Evolutionary conservation across 2,113 vertebrate genomes (phyloP), one percentile per base, ranked within the genome.

Genomic region (Balaenoptera acutorostrata): DNA sequence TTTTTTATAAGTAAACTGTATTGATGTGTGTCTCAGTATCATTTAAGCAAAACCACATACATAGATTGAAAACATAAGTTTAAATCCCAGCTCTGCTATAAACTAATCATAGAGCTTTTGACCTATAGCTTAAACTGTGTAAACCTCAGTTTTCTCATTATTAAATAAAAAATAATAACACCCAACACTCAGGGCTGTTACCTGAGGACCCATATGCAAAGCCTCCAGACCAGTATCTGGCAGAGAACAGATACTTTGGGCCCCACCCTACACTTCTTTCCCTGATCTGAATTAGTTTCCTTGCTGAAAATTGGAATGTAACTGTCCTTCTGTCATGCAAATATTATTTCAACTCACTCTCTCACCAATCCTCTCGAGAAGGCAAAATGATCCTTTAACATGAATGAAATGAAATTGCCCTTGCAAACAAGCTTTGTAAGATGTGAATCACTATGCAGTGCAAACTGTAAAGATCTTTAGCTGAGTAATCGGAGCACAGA

Each of bases 161-260:
- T 1, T 15, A 39, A 49, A 52, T 31, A 18, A 36, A 41, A 31
- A 36, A 17, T 6, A 31, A 3, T 5, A 25, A 20, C 5, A 27
- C 31, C 12, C 6, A 23, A 9, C 55, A 2, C 21, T 18, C 63
- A 33, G 8, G 3, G 27, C 46, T 33, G 10, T 39, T 44, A 2
- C 6, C 27, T 11, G 6, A 36, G 12, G 17, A 63, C 15, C 27
- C 27, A 8, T 3, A 3, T 3, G 12, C 31, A 21, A 36, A 44
- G 6, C 15, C 0, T 2, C 41, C 6, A 10, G 6, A 4, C 44
- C 12, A 1, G 31, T 0, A 6, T 15, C 12, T 1, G 4, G n/a
- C 11, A 5, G 27, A 10, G 1, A 36, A 29, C 25, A 8, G 4
- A 0, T 8, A 1, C 59, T 39, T 13, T 33, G 17, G 6, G 15